These are phyloP conservation scores for Troglohyphantes excavatus DNA, from an alignment of 2,888 invertebrate species.

Conservation along the genomic window DNA sequence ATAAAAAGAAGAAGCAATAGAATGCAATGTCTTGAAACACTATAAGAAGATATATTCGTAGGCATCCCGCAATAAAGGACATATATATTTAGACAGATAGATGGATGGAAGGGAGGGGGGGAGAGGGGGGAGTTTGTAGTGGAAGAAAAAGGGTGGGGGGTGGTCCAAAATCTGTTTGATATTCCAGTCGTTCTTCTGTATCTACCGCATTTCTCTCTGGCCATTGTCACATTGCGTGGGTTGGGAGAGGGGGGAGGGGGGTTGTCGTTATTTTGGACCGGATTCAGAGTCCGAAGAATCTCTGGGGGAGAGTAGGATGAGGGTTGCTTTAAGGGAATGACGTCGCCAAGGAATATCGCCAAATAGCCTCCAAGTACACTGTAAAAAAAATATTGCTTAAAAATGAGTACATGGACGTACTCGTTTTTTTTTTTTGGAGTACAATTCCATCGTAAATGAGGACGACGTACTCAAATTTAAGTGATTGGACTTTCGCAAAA, in stretches of 20 bases:
- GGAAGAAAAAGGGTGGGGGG: too few species aligned
- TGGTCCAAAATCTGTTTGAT: conserved; percentile 71
- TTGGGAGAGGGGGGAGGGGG: conserved; percentile 32
- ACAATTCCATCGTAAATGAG: too few species aligned
- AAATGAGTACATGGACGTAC: too few species aligned
- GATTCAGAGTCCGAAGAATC: conserved; percentile 62
- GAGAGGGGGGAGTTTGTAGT: neutral
- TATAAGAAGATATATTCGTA: conserved; percentile 68
- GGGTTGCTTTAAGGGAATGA: neutral
- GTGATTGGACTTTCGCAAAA: too few species aligned
- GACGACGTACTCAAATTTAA: too few species aligned
- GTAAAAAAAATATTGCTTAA: too few species aligned
- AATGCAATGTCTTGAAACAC: conserved; percentile 45
- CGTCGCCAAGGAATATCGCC: conserved; percentile 20
- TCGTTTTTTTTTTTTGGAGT: too few species aligned
- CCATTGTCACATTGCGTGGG: conserved; percentile 57
- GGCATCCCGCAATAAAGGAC: conserved; percentile 74
- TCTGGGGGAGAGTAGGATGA: conserved; percentile 7
- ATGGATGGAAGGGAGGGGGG: conserved; percentile 41
- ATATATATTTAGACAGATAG: conserved; percentile 75
- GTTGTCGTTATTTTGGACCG: conserved; percentile 75
- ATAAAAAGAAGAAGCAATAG: conserved; percentile 35
- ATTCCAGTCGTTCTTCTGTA: conserved; percentile 73
- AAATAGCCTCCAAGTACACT: too few species aligned
- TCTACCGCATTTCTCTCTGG: conserved; percentile 46